These are phyloP conservation scores for Sarcophilus harrisii DNA, from an alignment of 2,797 vertebrate species.

Conservation along the genomic window DNA sequence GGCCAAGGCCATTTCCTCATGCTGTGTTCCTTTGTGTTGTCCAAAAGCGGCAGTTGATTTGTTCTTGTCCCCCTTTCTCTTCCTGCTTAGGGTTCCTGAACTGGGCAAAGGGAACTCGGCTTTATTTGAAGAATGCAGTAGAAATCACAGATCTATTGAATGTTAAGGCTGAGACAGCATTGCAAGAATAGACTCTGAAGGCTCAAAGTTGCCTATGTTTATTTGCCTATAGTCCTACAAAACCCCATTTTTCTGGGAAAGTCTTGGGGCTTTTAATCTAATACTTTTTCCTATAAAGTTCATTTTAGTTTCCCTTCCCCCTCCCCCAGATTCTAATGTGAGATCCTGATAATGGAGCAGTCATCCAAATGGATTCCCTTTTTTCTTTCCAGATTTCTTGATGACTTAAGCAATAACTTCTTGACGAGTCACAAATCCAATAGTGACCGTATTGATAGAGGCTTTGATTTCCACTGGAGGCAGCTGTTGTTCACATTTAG, in stretches of 20 bases:
- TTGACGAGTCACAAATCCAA: slow-evolving; percentile 69
- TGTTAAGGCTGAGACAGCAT: neutral
- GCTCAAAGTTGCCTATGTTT: neutral
- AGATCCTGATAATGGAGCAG: neutral
- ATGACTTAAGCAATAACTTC: slow-evolving; percentile 60
- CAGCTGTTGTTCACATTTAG: slow-evolving; percentile 41
- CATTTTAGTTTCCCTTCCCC: neutral
- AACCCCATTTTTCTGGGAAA: neutral
- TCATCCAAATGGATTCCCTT: slow-evolving; percentile 61
- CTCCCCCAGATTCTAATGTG: neutral
- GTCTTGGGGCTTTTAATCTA: neutral
- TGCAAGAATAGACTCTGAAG: neutral
- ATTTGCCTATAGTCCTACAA: neutral
- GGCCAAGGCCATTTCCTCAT: neutral
- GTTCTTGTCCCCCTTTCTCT: neutral
- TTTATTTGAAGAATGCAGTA: neutral
- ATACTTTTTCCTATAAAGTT: neutral
- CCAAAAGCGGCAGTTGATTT: neutral
- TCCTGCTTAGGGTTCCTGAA: neutral
- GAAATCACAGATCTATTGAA: neutral
- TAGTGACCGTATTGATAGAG: slow-evolving; percentile 68
- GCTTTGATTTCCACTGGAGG: slow-evolving; percentile 34
- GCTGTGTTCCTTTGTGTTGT: neutral
- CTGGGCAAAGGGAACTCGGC: neutral
- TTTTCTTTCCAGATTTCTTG: slow-evolving; percentile 58